These are phyloP conservation scores for Nyctibius grandis DNA, from an alignment of 2,797 vertebrate genomes.

Conservation along the genomic window DNA sequence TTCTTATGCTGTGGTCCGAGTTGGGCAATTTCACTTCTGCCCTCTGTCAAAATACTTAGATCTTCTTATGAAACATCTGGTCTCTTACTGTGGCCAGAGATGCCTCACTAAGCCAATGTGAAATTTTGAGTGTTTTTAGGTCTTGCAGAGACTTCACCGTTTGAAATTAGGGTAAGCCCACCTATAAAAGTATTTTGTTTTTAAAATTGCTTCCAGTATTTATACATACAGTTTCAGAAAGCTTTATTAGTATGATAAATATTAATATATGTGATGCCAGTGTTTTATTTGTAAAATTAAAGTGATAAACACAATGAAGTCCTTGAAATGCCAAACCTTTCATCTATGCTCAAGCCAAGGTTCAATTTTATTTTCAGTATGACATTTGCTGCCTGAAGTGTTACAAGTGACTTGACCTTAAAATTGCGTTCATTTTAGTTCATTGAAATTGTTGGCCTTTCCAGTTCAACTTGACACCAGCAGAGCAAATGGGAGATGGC, in stretches of 20 bases:
- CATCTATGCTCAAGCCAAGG: slow-evolving; percentile 13
- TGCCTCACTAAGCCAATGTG: background rate
- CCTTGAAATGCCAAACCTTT: slow-evolving; percentile 48
- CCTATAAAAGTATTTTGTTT: background rate
- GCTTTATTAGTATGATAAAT: background rate
- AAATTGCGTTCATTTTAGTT: slow-evolving; percentile 51
- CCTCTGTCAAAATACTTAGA: background rate
- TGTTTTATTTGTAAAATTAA: slow-evolving; percentile 42
- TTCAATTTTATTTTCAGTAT: slow-evolving; percentile 44
- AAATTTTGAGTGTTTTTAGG: background rate
- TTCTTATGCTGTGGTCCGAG: background rate
- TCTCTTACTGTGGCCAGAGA: background rate
- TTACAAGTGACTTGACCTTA: slow-evolving; percentile 65
- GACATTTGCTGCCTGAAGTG: slow-evolving; percentile 62
- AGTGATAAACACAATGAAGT: slow-evolving; percentile 10
- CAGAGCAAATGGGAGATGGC: slow-evolving; percentile 1
- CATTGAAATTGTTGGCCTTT: slow-evolving; percentile 51
- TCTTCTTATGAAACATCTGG: background rate
- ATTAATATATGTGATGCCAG: background rate
- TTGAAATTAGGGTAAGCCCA: background rate
- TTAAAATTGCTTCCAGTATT: background rate
- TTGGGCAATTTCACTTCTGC: background rate
- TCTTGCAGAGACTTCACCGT: background rate
- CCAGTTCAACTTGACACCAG: slow-evolving; percentile 33
- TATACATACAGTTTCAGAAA: background rate